A percentile compares a stretch with the other conserved stretches of the same genome.
phyloP scores from a whole-genome alignment of 2,113 vertebrate genomes.

The Microtus montanus region DNA sequence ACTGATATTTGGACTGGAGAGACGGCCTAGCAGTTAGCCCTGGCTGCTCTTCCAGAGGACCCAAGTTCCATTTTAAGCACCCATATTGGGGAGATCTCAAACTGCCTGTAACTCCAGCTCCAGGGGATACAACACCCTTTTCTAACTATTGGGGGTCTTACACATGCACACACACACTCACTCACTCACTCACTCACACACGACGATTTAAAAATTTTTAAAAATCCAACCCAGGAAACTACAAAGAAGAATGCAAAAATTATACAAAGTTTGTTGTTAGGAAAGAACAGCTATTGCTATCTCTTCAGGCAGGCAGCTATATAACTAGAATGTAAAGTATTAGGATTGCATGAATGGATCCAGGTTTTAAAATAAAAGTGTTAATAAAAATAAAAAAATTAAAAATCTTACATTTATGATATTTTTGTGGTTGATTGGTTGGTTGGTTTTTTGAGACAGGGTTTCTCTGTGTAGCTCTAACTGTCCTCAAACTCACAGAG shows the following conservation, averaged over 20 bases:
- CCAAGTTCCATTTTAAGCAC: not conserved
- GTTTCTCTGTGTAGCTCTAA: not conserved
- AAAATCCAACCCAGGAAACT: not conserved
- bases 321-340: not conserved
- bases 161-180: not conserved
- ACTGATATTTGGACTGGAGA: not conserved
- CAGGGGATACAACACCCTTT: not conserved
- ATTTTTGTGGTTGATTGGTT: not conserved
- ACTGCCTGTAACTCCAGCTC: not conserved
- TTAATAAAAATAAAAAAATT: not conserved
- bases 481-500: not conserved
- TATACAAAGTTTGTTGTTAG: not conserved
- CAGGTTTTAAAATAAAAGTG: not conserved
- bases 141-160: not conserved
- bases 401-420: not conserved
- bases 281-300: slow-evolving; percentile 1
- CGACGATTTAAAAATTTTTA: not conserved
- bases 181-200: not conserved
- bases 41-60: not conserved
- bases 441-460: not conserved
- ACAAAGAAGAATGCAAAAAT: slow-evolving; percentile 15
- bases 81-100: not conserved
- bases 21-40: not conserved
- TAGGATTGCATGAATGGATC: not conserved
- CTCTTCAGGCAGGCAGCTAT: not conserved